Base-by-base conservation (phyloP, 2,888 invertebrate genomes). In the Drosophila infuscata region DNA sequence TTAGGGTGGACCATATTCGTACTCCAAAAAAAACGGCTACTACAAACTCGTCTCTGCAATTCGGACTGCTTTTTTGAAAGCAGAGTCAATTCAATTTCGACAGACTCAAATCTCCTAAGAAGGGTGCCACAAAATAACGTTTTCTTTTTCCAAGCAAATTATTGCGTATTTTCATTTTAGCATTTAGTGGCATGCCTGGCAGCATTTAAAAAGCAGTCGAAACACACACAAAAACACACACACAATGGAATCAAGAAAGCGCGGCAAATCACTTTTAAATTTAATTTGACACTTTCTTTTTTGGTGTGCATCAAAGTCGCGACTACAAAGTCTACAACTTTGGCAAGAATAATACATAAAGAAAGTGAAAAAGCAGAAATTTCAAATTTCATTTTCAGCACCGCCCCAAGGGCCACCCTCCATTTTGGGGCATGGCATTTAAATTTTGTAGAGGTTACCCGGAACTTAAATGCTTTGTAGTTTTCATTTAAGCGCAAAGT, bases 231-330 rank as follows among this genome's bases (percentile, higher is more conserved):
- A 58, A 60, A 25, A 54, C 35, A 70, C n/a, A 57, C 20, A 53
- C 2, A 57, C 33, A 41, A 20, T 43, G 29, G 30, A 29, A 25
- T 33, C 56, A 54, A 71, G 49, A 85, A 69, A 81, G 54, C 87
- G 77, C 75, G 74, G 75, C 88, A 89, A 86, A 89, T 89, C 88
- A 87, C 85, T 89, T 89, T 87, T 74, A 87, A 87, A 87, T 87
- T 87, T 82, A 87, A 87, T 87, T 87, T 87, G 86, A 89, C 86
- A 87, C 86, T 89, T 87, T 82, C 76, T 74, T 81, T 73, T 73
- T 65, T 53, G 68, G 65, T 66, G 70, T 61, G 83, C 88, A 80
- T 81, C 87, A 85, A 86, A 86, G 80, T 73, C 73, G 64, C 71
- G 77, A 79, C 88, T 86, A 88, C 85, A 88, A 88, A 85, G 85